Evolutionary conservation across 2,113 vertebrate genomes (phyloP).

Genomic region (Xiphorhynchus elegans): DNA sequence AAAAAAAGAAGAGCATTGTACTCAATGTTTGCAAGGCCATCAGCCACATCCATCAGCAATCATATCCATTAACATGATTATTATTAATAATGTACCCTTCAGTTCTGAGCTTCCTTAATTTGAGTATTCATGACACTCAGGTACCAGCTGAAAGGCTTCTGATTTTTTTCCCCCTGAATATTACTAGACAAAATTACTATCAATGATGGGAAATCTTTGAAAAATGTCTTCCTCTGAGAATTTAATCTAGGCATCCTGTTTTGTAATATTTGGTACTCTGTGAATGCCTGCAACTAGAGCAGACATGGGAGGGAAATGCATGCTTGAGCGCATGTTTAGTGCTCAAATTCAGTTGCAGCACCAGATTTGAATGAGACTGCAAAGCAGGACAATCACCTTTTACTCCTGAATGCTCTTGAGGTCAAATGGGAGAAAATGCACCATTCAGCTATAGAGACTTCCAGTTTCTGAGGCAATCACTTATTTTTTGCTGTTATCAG

Average conservation of each 20-base stretch:
- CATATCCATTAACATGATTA: not conserved
- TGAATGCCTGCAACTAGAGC: not conserved
- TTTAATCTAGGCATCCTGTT: not conserved
- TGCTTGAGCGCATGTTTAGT: rapidly evolving
- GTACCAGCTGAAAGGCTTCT: not conserved
- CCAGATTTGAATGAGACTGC: constrained; percentile 38
- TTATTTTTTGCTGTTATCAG: constrained; percentile 69
- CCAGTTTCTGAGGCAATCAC: constrained; percentile 45
- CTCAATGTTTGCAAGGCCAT: not conserved
- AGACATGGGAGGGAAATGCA: not conserved
- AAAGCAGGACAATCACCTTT: constrained; percentile 42
- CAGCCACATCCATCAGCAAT: not conserved
- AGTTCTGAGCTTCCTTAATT: not conserved
- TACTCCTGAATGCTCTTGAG: constrained; percentile 50
- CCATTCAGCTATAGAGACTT: constrained; percentile 43
- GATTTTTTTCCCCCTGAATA: not conserved
- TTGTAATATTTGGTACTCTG: not conserved
- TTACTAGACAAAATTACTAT: not conserved
- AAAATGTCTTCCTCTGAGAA: not conserved
- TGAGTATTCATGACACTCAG: not conserved
- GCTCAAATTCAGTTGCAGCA: constrained; percentile 22
- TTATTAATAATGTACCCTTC: not conserved
- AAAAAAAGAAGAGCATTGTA: not conserved
- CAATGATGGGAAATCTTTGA: not conserved
- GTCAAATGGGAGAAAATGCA: constrained; percentile 57